phyloP scores from a whole-genome alignment of 1,140 invertebrate species.

The Drosophila pseudoobscura region DNA sequence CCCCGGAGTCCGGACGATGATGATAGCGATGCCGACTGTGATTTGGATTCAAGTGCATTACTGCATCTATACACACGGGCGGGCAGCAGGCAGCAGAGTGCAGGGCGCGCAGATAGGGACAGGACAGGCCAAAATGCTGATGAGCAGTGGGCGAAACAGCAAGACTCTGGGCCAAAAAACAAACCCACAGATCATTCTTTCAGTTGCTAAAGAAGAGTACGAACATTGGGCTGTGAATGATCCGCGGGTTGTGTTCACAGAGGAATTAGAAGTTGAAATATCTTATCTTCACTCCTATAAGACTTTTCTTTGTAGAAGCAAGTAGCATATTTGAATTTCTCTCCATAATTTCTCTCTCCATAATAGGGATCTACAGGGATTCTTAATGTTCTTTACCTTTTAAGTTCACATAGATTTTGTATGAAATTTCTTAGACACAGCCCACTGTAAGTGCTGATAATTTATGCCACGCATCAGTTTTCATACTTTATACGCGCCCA shows the following conservation, averaged over 20 bases:
- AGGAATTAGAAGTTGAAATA: too few species aligned
- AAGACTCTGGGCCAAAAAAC: neutral
- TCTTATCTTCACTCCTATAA: too few species aligned
- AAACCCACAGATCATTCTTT: too few species aligned
- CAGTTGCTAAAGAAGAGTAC: too few species aligned
- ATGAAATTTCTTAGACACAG: neutral
- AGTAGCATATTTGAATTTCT: too few species aligned
- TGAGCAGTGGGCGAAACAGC: constrained; percentile 33
- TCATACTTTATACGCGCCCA: constrained; percentile 67
- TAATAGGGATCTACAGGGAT: too few species aligned
- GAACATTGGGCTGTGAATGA: too few species aligned
- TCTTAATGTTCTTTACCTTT: too few species aligned
- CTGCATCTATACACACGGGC: constrained; percentile 37
- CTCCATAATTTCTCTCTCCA: too few species aligned
- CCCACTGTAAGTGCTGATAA: constrained; percentile 66
- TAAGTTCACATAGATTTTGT: neutral
- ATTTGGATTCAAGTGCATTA: constrained; percentile 58
- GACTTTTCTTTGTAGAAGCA: too few species aligned
- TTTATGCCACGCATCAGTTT: constrained; percentile 77
- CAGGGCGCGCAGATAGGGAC: constrained; percentile 9
- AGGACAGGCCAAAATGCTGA: constrained; percentile 20
- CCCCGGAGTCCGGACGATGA: constrained; percentile 13
- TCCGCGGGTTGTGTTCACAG: too few species aligned
- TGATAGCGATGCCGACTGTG: constrained; percentile 52
- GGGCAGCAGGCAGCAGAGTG: constrained; percentile 27